These are phyloP conservation scores for Leptopilina boulardi DNA, from an alignment of 1,140 invertebrate genomes.

Conservation along the genomic window DNA sequence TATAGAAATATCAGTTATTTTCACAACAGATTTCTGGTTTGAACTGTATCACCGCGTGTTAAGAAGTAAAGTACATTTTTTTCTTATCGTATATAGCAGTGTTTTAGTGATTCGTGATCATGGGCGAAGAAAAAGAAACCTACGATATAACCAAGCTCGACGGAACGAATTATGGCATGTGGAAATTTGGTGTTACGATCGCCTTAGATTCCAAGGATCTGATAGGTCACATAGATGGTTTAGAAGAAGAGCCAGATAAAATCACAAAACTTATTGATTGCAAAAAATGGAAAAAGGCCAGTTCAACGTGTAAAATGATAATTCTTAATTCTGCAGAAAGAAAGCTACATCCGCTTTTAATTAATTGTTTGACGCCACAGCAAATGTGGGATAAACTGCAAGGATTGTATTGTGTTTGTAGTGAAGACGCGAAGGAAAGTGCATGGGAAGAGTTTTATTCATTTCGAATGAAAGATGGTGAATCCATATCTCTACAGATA, in stretches of 20 bases:
- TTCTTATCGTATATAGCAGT: constrained; percentile 20
- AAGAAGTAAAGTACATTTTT: neutral
- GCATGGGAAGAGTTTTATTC: constrained; percentile 23
- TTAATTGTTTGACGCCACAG: constrained; percentile 30
- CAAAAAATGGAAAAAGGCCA: constrained; percentile 11
- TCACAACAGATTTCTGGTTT: too few relatives aligned
- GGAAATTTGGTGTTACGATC: constrained; percentile 35
- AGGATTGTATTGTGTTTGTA: constrained; percentile 1
- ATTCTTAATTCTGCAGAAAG: constrained; percentile 13
- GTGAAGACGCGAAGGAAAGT: neutral
- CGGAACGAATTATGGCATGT: constrained; percentile 21
- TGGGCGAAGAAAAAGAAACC: constrained; percentile 30
- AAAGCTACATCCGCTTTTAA: neutral
- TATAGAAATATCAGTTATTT: too few relatives aligned
- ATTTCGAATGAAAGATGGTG: constrained; percentile 33
- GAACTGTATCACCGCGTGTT: too few relatives aligned
- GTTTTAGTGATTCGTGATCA: neutral
- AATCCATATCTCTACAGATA: constrained; percentile 8
- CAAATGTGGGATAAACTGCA: constrained; percentile 39
- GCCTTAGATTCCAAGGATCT: constrained; percentile 3
- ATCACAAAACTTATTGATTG: constrained; percentile 4
- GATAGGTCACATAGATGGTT: neutral
- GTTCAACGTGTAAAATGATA: neutral
- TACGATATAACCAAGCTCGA: constrained; percentile 36
- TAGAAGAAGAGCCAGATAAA: constrained; percentile 21